Evolutionary conservation across 2,113 vertebrate genomes (phyloP), one percentile per base, ranked within the genome.

Genomic region (Vulpes ferrilata): DNA sequence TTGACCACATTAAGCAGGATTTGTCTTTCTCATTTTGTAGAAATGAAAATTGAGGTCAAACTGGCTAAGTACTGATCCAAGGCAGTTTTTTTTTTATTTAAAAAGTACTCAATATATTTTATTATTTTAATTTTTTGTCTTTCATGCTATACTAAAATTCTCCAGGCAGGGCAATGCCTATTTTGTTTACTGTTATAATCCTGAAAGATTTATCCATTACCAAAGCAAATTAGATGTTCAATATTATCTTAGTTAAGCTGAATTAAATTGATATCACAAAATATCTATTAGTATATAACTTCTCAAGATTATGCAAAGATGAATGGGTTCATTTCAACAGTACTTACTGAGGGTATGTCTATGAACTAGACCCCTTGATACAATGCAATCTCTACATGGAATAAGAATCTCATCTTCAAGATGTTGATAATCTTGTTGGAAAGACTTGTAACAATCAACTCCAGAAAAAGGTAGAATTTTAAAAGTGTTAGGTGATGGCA

Each of bases 51-150:
- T 48, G 5, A 43, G 13, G 7, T 43, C 25, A 82, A 59, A 69
- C 4, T 57, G n/a, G 15, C 86, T 53, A 88, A 64, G 62, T 85
- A 71, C 8, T 7, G 11, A 76, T 10, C 35, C 30, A 51, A 76
- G 27, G 3, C 9, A 89, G 16, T 48, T 17, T 38, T 43, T 17
- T 17, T 67, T 48, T 76, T 59, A 60, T 55, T 84, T 43, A 43
- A 79, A 62, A 82, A 62, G 12, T 67, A 25, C 3, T 89, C 48
- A 30, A 3, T 51, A 32, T 62, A 57, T 85, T 88, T 79, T 35
- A n/a, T 79, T 90, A 73, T 60, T 93, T 93, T 82, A 48, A 27
- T 38, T 51, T n/a, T 43, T 76, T 90, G 3, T 79, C 48, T 94
- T 96, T 88, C 20, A 32, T 20, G 0, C 2, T 84, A 64, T 20